phyloP scores from a whole-genome alignment of 2,797 vertebrate species.

The Gouania willdenowi region DNA sequence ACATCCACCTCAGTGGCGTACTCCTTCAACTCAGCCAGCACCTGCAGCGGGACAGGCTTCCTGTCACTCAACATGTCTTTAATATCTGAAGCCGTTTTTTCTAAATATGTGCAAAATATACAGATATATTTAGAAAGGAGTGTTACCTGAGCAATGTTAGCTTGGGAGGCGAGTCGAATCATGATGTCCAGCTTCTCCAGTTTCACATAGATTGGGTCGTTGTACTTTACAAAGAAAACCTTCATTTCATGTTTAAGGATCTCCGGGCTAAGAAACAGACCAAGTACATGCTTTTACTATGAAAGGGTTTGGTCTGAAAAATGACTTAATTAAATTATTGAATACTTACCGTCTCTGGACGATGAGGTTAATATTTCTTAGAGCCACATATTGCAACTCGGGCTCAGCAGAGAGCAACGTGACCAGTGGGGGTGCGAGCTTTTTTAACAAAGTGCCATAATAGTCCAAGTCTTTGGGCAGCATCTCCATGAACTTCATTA shows the following conservation, averaged over 20 bases:
- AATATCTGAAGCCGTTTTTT: too few relatives aligned
- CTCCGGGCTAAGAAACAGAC: conserved; percentile 79
- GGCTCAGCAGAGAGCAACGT: conserved; percentile 94
- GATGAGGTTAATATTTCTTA: conserved; percentile 97
- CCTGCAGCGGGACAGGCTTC: conserved; percentile 63
- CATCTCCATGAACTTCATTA: conserved; percentile 99
- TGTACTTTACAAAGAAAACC: conserved; percentile 98
- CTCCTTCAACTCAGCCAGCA: conserved; percentile 94
- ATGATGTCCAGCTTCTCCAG: conserved; percentile 98
- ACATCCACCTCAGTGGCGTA: conserved; percentile 97
- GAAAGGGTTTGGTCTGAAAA: background rate
- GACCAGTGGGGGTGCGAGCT: conserved; percentile 92
- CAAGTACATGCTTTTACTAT: background rate
- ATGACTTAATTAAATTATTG: background rate
- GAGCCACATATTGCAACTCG: conserved; percentile 94
- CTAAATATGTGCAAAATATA: background rate
- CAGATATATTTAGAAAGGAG: background rate
- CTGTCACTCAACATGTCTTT: background rate
- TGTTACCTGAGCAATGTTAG: conserved; percentile 94
- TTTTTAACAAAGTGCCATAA: conserved; percentile 93
- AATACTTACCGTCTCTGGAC: conserved; percentile 90
- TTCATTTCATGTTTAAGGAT: conserved; percentile 99
- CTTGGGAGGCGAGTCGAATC: conserved; percentile 97
- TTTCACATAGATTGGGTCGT: conserved; percentile 97
- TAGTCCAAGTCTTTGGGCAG: conserved; percentile 95